Conservation (phyloP, 2,888 invertebrate genomes). For the Rotaria socialis region DNA sequence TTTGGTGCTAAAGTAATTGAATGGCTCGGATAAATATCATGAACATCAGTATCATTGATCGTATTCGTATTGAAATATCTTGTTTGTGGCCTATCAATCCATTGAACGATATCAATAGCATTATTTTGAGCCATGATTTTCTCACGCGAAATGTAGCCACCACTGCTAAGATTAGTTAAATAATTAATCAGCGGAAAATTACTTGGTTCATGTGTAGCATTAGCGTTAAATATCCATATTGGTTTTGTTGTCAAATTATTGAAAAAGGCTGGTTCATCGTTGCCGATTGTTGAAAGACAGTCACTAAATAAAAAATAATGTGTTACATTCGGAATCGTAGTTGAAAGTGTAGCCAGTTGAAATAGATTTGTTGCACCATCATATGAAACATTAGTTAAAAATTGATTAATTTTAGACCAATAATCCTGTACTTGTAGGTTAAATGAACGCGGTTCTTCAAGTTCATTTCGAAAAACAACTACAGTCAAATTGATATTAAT, state of each 20-base stretch:
- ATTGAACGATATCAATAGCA: not conserved
- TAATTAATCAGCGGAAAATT: not conserved
- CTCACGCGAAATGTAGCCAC: not conserved
- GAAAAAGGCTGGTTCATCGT: not conserved
- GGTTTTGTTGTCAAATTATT: not conserved
- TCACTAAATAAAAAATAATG: conserved; percentile 29
- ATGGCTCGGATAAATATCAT: conserved; percentile 11
- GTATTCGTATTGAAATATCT: not conserved
- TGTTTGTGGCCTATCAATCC: not conserved
- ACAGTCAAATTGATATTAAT: not conserved
- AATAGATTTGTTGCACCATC: no score
- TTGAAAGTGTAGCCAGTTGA: not conserved
- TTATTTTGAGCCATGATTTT: not conserved
- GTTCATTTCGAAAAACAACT: not conserved
- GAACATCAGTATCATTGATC: not conserved
- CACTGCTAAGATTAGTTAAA: not conserved
- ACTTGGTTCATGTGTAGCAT: not conserved
- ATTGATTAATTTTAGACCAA: not conserved
- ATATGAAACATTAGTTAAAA: no score
- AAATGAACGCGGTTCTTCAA: not conserved
- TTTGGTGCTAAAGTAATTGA: not conserved
- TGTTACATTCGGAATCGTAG: not conserved
- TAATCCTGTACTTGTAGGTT: not conserved
- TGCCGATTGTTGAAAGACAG: not conserved
- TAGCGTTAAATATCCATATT: not conserved